A percentile compares a stretch with the other conserved stretches of the same genome.
These are phyloP conservation scores for Scelioninae gen. 1 DNA, from an alignment of 2,888 invertebrate species.

Conservation along the genomic window DNA sequence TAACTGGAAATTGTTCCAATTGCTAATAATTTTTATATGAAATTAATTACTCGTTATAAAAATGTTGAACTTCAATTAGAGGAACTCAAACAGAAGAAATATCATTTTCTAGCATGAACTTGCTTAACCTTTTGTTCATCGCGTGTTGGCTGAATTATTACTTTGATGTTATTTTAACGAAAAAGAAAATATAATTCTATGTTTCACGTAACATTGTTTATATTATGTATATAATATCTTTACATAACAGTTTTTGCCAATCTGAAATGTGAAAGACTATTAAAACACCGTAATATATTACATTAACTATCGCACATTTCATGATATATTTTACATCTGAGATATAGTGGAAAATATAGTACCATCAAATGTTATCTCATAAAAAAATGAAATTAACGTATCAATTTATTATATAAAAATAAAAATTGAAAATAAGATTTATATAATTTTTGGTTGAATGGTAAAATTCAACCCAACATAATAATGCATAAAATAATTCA, in stretches of 20 bases:
- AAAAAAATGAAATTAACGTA: not conserved
- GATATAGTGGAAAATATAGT: not conserved
- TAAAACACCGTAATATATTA: not conserved
- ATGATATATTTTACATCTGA: not conserved
- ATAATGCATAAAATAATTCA: not conserved
- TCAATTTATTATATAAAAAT: not conserved
- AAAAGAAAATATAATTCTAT: conserved; percentile 5
- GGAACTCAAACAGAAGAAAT: not conserved
- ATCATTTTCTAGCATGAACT: conserved; percentile 7
- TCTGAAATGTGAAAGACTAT: not conserved
- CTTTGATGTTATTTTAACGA: not conserved
- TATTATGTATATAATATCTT: conserved; percentile 7
- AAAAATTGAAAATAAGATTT: too few species aligned
- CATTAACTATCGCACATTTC: not conserved
- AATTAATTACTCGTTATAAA: not conserved
- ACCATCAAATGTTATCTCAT: not conserved
- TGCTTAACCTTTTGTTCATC: conserved; percentile 17
- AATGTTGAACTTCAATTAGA: conserved; percentile 11
- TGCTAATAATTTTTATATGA: not conserved
- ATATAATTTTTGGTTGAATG: too few species aligned
- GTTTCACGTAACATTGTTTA: conserved; percentile 7
- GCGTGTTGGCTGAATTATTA: conserved; percentile 8
- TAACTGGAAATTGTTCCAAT: not conserved
- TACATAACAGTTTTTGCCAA: not conserved
- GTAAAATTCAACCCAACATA: not conserved